Evolutionary conservation across 2,797 vertebrate genomes (phyloP), one percentile per base, ranked within the genome.

Genomic region (Naso thynnoides): DNA sequence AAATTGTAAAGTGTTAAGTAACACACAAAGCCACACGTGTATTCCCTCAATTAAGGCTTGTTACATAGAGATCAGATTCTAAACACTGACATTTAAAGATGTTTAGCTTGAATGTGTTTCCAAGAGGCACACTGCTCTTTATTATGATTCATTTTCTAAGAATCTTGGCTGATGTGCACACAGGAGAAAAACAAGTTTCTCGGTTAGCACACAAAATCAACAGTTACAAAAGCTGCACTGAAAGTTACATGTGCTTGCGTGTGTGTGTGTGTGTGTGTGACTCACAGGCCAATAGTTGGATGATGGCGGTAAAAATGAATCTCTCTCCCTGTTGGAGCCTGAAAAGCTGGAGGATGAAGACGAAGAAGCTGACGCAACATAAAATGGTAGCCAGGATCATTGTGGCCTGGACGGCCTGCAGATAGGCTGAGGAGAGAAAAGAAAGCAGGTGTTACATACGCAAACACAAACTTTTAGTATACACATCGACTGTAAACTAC

Each of bases 311-410:
- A 78, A 98, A 92, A 68, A 97, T 85, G 55, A 99, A 99, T 88
- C 98, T 90, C 87, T 99, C 97, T 38, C 98, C 98, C 92, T 98
- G 97, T 84, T 97, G 96, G 75, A 99, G 95, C 63, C 94, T 95
- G 95, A 99, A 99, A 71, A 99, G 96, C 83, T 99, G 98, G 18
- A 99, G 95, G 86, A 99, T 89, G 89, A 99, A 99, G 86, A 96
- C 90, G 44, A 99, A 94, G 87, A 99, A 96, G 67, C 95, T 95
- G 70, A 97, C 84, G 3, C 96, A 98, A 73, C 96, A 98, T 64
- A 99, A 92, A 67, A 98, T 95, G 44, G 96, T 96, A 66, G 97
- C 92, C 57, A 99, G 92, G 90, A 97, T 96, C 96, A 99, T 98
- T 23, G 95, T 73, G 14, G 96, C 96, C 88, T 99, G 98, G 41